These are phyloP conservation scores for Morpho deidamia DNA, from an alignment of 2,888 invertebrate genomes.

Conservation along the genomic window DNA sequence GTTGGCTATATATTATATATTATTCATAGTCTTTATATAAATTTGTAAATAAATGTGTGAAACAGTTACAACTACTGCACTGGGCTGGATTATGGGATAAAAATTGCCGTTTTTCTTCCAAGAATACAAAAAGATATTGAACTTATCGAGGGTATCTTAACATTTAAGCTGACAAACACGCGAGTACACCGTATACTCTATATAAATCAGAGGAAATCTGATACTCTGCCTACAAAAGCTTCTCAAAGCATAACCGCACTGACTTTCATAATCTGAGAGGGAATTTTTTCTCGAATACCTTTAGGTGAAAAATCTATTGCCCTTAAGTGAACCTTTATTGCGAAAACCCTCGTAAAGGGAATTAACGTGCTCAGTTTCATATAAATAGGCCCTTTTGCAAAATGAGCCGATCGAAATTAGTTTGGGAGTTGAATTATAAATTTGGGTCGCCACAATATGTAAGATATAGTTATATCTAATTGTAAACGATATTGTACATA, in stretches of 20 bases:
- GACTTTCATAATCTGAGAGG: conserved; percentile 7
- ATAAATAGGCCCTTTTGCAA: conserved; percentile 8
- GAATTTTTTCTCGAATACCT: conserved; percentile 13
- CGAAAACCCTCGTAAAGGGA: conserved; percentile 34
- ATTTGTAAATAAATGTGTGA: too few relatives aligned
- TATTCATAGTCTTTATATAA: too few relatives aligned
- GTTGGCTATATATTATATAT: too few relatives aligned
- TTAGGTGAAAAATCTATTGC: conserved; percentile 34
- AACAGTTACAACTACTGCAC: too few relatives aligned
- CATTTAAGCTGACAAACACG: too few relatives aligned
- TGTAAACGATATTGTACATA: too few relatives aligned
- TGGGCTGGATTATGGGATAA: too few relatives aligned
- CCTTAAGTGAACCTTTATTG: conserved; percentile 39
- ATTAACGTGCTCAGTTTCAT: conserved; percentile 28
- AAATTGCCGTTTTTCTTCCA: too few relatives aligned
- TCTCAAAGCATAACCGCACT: not conserved
- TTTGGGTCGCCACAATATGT: not conserved
- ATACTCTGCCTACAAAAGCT: not conserved
- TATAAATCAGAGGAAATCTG: not conserved
- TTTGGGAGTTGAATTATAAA: conserved; percentile 4
- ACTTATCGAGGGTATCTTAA: too few relatives aligned
- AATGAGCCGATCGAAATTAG: conserved; percentile 8
- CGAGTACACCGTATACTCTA: not conserved
- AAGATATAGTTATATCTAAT: too few relatives aligned
- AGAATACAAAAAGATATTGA: too few relatives aligned